phyloP scores from a whole-genome alignment of 2,113 vertebrate species.

The Ictidomys tridecemlineatus region DNA sequence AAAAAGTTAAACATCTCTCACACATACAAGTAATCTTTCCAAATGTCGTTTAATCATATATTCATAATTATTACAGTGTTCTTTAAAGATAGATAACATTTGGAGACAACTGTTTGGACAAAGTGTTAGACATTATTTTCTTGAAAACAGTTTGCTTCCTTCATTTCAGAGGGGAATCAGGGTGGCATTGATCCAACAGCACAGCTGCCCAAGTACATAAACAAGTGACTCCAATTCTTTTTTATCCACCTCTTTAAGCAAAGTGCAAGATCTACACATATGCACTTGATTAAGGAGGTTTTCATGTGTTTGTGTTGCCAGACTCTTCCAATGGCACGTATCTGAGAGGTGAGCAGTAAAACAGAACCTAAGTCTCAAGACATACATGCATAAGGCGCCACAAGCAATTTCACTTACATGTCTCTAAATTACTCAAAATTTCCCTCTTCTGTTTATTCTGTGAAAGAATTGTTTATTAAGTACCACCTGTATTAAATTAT shows the following conservation, averaged over 20 bases:
- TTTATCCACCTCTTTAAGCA: slow-evolving; percentile 39
- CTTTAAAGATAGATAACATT: slow-evolving; percentile 72
- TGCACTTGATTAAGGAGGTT: slow-evolving; percentile 60
- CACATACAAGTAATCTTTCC: slow-evolving; percentile 68
- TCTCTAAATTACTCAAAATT: slow-evolving; percentile 50
- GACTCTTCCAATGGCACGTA: slow-evolving; percentile 12
- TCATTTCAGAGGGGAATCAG: slow-evolving; percentile 57
- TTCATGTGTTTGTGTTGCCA: slow-evolving; percentile 42
- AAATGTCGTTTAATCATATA: slow-evolving; percentile 70
- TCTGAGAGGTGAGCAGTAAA: slow-evolving; percentile 47
- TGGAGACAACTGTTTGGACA: slow-evolving; percentile 67
- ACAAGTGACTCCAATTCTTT: slow-evolving; percentile 44
- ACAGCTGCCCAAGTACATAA: slow-evolving; percentile 67
- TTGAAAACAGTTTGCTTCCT: slow-evolving; percentile 70
- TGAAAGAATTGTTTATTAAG: slow-evolving; percentile 72
- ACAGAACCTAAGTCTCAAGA: slow-evolving; percentile 32
- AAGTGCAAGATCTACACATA: slow-evolving; percentile 35
- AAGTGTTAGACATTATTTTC: slow-evolving; percentile 42
- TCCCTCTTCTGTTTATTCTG: slow-evolving; percentile 65
- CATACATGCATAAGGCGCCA: not conserved
- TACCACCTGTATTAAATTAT: slow-evolving; percentile 69
- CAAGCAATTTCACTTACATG: not conserved
- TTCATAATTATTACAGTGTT: slow-evolving; percentile 66
- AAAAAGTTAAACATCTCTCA: slow-evolving; percentile 79
- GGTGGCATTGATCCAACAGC: slow-evolving; percentile 47